Base-by-base conservation (phyloP, 2,113 vertebrate genomes). In the Apteryx owenii region DNA sequence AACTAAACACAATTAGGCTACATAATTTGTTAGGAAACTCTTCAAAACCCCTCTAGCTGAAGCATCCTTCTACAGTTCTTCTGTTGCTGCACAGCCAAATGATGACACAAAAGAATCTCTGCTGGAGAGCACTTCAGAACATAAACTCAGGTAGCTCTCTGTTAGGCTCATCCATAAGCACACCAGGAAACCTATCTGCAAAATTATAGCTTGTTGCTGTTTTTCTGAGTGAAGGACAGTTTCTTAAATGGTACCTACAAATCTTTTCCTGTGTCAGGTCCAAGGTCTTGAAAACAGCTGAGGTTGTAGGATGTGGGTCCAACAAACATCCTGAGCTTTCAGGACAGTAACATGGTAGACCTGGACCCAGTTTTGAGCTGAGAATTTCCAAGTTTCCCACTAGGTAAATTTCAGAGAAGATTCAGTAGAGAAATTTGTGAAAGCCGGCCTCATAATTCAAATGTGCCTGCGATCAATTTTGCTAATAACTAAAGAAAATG, bases 341-440 rank as follows among this genome's bases (percentile, higher is more conserved):
- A 61, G 58, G 36, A 23, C 14, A 56, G 58, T 36, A 66, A 40
- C 44, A 36, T 12, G 22, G 54, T 73, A 81, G 80, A 62, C 33
- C 44, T 0, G 17, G 82, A 56, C 38, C n/a, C 38, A 56, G 75
- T 60, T 72, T 54, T 76, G 58, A 90, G 62, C 62, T 83, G 62
- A 28, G 71, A 88, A 82, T 91, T 93, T 80, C 48, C 44, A 44
- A 29, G 38, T 46, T 85, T 64, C 92, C 72, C 83, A 53, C 76
- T 83, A 88, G 76, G 85, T 88, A 75, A 70, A 92, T 92, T 88
- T 93, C 81, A 90, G 38, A 40, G 88, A 81, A 81, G 65, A 76
- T 65, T 88, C 75, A 82, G 42, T 53, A 31, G 48, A 48, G 58
- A 83, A 88, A 77, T 83, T 73, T 66, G 50, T 54, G 58, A 88